Conservation (phyloP, 2,888 invertebrate species). For the Agrotis exclamationis region DNA sequence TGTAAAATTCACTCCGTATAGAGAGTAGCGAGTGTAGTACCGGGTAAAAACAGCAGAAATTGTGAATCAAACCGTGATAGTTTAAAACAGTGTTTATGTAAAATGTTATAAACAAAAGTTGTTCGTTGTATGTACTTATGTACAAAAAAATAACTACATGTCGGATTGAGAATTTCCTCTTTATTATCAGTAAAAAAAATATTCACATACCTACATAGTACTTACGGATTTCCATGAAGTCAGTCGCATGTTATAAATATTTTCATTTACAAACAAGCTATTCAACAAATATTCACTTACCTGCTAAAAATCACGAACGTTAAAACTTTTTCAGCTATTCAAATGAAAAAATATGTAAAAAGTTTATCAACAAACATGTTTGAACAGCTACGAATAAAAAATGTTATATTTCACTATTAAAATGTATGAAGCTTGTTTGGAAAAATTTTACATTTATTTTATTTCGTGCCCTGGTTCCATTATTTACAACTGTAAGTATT, state of each 20-base stretch:
- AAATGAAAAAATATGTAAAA: slow-evolving; percentile 39
- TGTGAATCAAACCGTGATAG: no score
- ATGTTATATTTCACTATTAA: slow-evolving; percentile 7
- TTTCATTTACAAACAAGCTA: slow-evolving; percentile 16
- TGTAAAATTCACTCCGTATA: no score
- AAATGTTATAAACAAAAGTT: no score
- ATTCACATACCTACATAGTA: neutral
- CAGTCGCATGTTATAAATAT: neutral
- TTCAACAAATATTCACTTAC: neutral
- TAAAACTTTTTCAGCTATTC: neutral
- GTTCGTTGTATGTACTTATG: no score
- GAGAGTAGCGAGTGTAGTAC: no score
- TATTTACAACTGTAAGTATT: neutral
- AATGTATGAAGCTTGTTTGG: slow-evolving; percentile 2
- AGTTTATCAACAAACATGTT: slow-evolving; percentile 25
- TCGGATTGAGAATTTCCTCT: no score
- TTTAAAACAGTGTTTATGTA: no score
- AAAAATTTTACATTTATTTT: neutral
- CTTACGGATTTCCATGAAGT: neutral
- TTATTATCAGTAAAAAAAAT: no score
- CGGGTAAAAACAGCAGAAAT: no score
- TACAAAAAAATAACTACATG: no score
- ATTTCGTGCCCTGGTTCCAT: neutral
- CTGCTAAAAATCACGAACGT: neutral
- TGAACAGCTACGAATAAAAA: slow-evolving; percentile 3